Percentiles rank a stretch among this genome's conserved stretches.
Evolutionary conservation across 2,797 vertebrate genomes (phyloP).

Genomic region (Gadopsis marmoratus): DNA sequence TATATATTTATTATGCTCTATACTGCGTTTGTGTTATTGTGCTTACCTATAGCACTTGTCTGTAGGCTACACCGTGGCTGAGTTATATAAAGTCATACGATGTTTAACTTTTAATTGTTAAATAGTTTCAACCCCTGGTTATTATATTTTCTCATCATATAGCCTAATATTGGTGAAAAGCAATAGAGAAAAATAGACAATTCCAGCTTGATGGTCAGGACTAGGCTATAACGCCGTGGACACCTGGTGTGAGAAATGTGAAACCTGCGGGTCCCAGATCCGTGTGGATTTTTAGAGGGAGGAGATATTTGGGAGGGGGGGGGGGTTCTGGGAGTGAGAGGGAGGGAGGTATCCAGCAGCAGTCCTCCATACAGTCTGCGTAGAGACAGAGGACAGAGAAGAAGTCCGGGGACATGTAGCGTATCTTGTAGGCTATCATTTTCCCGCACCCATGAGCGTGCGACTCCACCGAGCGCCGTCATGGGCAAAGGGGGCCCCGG

Average conservation of each 20-base stretch:
- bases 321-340: background rate
- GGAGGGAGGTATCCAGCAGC: constrained; percentile 8
- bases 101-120: background rate
- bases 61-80: no score
- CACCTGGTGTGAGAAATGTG: constrained; percentile 28
- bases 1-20: background rate
- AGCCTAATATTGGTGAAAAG: background rate
- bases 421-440: background rate
- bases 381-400: background rate
- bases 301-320: constrained; percentile 27
- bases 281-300: constrained; percentile 38
- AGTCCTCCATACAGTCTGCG: constrained; percentile 28
- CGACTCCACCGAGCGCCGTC: background rate
- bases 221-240: background rate
- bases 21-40: background rate
- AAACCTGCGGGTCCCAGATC: constrained; percentile 35
- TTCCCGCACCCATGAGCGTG: background rate
- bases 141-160: background rate
- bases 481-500: constrained; percentile 47
- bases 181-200: background rate
- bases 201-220: background rate
- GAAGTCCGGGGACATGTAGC: background rate
- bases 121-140: background rate
- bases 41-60: background rate
- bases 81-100: no score